A percentile compares a stretch with the other conserved stretches of the same genome.
These are phyloP conservation scores for Alviniconcha marisindica DNA, from an alignment of 1,140 invertebrate genomes.

Conservation along the genomic window DNA sequence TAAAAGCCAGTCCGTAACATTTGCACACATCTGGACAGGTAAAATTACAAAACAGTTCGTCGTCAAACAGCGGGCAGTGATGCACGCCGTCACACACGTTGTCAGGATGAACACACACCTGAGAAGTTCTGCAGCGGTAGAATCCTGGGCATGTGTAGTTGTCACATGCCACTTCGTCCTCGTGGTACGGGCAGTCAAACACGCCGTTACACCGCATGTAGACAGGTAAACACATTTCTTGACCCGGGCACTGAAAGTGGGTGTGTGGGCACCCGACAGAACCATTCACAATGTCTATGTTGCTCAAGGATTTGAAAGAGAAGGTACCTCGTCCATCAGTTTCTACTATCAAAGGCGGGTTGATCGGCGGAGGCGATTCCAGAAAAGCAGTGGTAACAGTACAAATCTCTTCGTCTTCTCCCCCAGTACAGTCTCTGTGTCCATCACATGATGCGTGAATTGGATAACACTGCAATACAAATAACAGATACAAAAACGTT, in stretches of 20 bases:
- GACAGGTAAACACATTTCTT: background rate
- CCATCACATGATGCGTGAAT: no score
- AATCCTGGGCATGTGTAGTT: slow-evolving; percentile 38
- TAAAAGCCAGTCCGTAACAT: slow-evolving; percentile 15
- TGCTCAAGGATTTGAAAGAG: no score
- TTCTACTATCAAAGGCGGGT: no score
- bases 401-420: no score
- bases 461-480: no score
- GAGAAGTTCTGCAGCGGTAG: slow-evolving; percentile 30
- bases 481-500: no score
- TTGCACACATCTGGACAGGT: slow-evolving; percentile 48
- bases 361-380: no score
- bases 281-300: no score
- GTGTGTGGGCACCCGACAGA: no score
- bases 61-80: slow-evolving; percentile 39
- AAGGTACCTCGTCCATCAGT: no score
- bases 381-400: no score
- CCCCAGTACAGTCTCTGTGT: no score
- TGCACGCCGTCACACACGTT: slow-evolving; percentile 23
- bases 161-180: slow-evolving; percentile 19
- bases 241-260: background rate
- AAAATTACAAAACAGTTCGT: slow-evolving; percentile 42
- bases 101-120: slow-evolving; percentile 27
- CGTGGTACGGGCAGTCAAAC: slow-evolving; percentile 9
- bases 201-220: slow-evolving; percentile 35